Conservation (phyloP, 2,113 vertebrate species). For the Crypturellus undulatus region DNA sequence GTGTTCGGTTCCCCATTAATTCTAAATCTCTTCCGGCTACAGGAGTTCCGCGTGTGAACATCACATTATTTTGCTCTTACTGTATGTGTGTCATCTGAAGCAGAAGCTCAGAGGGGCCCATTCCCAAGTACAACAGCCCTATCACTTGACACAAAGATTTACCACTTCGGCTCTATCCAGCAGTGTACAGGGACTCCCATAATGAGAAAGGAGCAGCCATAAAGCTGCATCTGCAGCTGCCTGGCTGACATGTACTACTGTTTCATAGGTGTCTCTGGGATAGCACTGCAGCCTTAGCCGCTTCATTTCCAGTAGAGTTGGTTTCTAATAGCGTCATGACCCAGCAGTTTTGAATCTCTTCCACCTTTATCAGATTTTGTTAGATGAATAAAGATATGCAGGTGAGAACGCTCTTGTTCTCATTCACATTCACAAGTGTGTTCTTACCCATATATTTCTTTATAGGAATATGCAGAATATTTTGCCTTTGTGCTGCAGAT, state of each 20-base stretch:
- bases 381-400: neutral
- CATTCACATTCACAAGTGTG: neutral
- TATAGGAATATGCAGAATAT: neutral
- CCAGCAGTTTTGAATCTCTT: neutral
- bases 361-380: neutral
- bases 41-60: neutral
- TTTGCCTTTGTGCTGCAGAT: neutral
- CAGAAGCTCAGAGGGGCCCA: neutral
- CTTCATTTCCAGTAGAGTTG: neutral
- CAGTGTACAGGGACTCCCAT: neutral
- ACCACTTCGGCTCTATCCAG: neutral
- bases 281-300: neutral
- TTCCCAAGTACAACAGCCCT: neutral
- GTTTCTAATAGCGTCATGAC: neutral
- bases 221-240: neutral
- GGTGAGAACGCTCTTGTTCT: neutral
- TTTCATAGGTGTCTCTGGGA: neutral
- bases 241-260: neutral
- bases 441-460: neutral
- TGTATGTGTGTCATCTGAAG: neutral
- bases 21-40: neutral
- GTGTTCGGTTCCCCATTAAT: neutral
- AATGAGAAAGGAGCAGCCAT: neutral
- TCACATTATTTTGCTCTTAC: conserved; percentile 6
- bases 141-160: neutral